Evolutionary conservation across 1,140 invertebrate species (phyloP), one percentile per base, ranked within the genome.

Genomic region (Drosophila arizonae): DNA sequence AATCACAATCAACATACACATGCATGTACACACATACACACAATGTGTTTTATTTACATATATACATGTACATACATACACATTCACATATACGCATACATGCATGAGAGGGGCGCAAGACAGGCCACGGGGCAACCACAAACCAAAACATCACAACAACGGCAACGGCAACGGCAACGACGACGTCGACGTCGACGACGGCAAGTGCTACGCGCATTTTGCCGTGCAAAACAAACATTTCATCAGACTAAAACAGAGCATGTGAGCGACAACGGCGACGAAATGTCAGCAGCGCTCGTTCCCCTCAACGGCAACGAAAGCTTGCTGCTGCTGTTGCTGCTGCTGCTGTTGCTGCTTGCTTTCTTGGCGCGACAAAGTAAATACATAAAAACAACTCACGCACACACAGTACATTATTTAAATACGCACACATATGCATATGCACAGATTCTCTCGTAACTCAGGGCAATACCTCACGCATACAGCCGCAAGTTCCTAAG

Each of bases 211-310:
- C 70, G 60, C 76, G 81, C 79, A 88, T 87, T 87, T 87, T 85
- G 84, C 82, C 67, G 84, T 84, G 84, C 84, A 87, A 87, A 87
- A 87, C 84, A 87, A 87, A 87, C 84, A 87, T 87, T 87, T 87
- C 84, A 87, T 87, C 84, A 79, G 61, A 87, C 68, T 77, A 77
- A 69, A 70, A 51, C 62, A 76, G 43, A 66, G 55, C 72, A 76
- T 64, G 61, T 62, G 60, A 62, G 60, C 68, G 62, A 70, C 36
- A 63, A 64, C 70, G 70, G 60, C 81, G 66, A 85, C 77, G 69
- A 86, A 86, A 82, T 87, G 84, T 88, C 82, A 84, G 76, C 80
- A 74, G 60, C 61, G 41, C 45, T 41, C 46, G 28, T 30, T n/a
- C 43, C 52, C 17, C 48, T 9, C 33, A 50, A 30, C 41, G 50